These are phyloP conservation scores for Ceyx cyanopectus DNA, from an alignment of 2,113 vertebrate genomes.

Conservation along the genomic window DNA sequence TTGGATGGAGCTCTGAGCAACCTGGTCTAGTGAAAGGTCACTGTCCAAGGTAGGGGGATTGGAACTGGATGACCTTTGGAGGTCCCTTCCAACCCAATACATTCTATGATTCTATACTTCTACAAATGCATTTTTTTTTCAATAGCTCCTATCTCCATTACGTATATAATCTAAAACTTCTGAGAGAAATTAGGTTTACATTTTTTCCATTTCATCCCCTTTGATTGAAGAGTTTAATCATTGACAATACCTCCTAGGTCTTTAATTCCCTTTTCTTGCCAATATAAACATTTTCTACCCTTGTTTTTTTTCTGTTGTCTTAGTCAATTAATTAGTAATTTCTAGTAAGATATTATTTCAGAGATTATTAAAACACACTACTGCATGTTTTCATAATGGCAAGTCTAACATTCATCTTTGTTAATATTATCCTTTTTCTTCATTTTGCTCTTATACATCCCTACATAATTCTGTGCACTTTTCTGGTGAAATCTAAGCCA, in stretches of 20 bases:
- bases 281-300: background rate
- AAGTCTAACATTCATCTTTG: background rate
- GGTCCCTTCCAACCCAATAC: too few relatives aligned
- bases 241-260: background rate
- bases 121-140: background rate
- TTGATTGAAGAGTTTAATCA: constrained; percentile 11
- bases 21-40: too few relatives aligned
- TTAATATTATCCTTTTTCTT: background rate
- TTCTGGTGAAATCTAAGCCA: background rate
- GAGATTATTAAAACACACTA: background rate
- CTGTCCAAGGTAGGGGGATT: too few relatives aligned
- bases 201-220: constrained; percentile 1
- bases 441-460: background rate
- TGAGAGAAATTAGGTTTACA: background rate
- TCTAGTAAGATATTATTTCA: background rate
- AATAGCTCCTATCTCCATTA: background rate
- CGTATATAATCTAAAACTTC: background rate
- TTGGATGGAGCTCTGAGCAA: too few relatives aligned
- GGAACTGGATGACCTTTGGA: too few relatives aligned
- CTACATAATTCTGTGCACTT: background rate
- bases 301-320: background rate
- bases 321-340: background rate
- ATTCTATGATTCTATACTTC: background rate
- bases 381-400: background rate
- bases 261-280: constrained; percentile 2